Base-by-base conservation (phyloP, 2,888 invertebrate species). In the Melanargia galathea region DNA sequence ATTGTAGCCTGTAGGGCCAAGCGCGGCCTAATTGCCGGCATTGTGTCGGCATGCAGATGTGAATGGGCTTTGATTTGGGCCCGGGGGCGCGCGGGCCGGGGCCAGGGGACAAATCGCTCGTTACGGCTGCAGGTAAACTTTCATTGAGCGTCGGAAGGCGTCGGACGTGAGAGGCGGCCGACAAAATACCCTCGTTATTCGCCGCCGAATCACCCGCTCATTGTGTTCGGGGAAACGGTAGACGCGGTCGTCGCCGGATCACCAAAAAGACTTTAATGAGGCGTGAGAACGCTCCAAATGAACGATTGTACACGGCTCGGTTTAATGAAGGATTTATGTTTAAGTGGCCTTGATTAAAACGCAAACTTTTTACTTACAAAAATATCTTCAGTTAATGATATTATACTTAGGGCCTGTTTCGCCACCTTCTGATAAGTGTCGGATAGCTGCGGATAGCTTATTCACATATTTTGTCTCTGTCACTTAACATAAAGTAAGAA, bases 11-110 rank as follows among this genome's bases (percentile, higher is more conserved):
- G 90, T 91, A 86, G 89, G 88, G 76, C 84, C 84, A 76, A 80
- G 83, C 84, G 79, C 80, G 86, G 84, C 88, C 92, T 92, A 92
- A 92, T 92, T 92, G 92, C 89, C 90, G 83, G 90, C 92, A 92
- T 92, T 92, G 92, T 92, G 90, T 84, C 86, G 88, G 89, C 92
- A 92, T 92, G 92, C 92, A 91, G 91, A 92, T 91, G 90, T 92
- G 92, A 92, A 92, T 92, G 92, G 92, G 90, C 90, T 91, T 92
- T 92, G 92, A 92, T 92, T 92, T 92, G 91, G 89, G 84, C 82
- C 82, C 78, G 72, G 80, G 80, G 79, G 80, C 69, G 73, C 70
- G 75, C 84, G 84, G 84, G 79, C 78, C 78, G 86, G 87, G 87
- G 85, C 80, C 83, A 82, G 88, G 90, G 91, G 88, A 90, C 91